These are phyloP conservation scores for Heliocidaris tuberculata DNA, from an alignment of 35 echinoderm and acorn worm genomes.

Conservation along the genomic window DNA sequence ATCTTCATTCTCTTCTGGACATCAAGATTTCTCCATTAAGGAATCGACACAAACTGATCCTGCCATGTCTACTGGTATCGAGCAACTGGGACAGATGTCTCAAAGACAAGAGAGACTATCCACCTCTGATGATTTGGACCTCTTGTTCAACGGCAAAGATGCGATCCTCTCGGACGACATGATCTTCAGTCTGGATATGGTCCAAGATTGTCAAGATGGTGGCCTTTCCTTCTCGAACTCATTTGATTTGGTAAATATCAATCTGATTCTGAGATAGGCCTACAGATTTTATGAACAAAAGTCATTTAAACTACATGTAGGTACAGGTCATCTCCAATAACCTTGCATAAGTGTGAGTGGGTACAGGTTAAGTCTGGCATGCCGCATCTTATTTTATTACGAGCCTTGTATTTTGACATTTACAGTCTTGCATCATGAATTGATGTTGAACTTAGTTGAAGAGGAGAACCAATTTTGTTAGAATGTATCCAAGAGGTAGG, in stretches of 20 bases:
- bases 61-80: not conserved
- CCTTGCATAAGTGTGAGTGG: too few species aligned
- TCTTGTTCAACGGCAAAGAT: slow-evolving; percentile 74
- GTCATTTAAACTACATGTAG: too few species aligned
- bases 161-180: slow-evolving; percentile 69
- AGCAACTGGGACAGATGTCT: slow-evolving; percentile 32
- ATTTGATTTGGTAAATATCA: slow-evolving; percentile 38
- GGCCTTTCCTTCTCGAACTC: slow-evolving; percentile 24
- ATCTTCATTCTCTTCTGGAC: not conserved
- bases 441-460: too few species aligned
- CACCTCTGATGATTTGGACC: slow-evolving; percentile 70
- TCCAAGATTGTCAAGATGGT: slow-evolving; percentile 6
- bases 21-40: not conserved
- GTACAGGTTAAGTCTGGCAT: too few species aligned
- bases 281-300: not conserved
- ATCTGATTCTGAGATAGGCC: not conserved
- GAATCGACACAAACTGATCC: not conserved
- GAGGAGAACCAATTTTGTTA: too few species aligned
- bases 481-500: too few species aligned
- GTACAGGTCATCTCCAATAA: too few species aligned
- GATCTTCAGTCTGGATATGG: slow-evolving; percentile 23
- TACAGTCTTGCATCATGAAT: too few species aligned
- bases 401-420: too few species aligned
- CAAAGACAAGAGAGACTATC: slow-evolving; percentile 33
- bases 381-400: too few species aligned